Evolutionary conservation across 2,113 vertebrate species (phyloP).

Genomic region (Lamprologus sp.): DNA sequence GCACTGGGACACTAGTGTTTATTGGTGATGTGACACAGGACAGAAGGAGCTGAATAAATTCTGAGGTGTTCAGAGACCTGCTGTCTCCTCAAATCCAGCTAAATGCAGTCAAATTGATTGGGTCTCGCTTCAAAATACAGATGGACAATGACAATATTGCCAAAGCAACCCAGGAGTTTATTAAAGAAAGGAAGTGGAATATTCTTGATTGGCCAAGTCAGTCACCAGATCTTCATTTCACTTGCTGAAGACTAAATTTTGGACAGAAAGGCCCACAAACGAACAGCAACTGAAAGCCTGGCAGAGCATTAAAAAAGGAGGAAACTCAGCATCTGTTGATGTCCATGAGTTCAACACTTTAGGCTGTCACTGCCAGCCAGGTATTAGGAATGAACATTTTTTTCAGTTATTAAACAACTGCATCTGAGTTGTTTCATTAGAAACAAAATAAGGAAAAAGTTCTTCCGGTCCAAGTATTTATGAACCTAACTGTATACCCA

Average conservation of each 20-base stretch:
- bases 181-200: not conserved
- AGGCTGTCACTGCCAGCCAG: not conserved
- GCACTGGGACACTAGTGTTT: not conserved
- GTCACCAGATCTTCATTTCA: not conserved
- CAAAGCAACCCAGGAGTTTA: not conserved
- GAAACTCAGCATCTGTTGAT: not conserved
- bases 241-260: not conserved
- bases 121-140: not conserved
- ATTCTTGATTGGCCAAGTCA: not conserved
- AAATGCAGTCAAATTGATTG: not conserved
- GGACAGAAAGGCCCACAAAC: not conserved
- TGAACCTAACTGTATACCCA: not conserved
- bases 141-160: not conserved
- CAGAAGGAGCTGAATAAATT: not conserved
- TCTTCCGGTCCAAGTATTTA: fast-evolving
- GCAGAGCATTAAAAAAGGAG: not conserved
- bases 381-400: not conserved
- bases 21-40: not conserved
- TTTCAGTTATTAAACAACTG: not conserved
- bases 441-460: not conserved
- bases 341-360: not conserved
- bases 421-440: not conserved
- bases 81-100: not conserved
- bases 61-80: not conserved
- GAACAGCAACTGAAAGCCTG: not conserved